A percentile compares a stretch with the other conserved stretches of the same genome.
These are phyloP conservation scores for Scytalopus superciliaris DNA, from an alignment of 2,113 vertebrate genomes.

Conservation along the genomic window DNA sequence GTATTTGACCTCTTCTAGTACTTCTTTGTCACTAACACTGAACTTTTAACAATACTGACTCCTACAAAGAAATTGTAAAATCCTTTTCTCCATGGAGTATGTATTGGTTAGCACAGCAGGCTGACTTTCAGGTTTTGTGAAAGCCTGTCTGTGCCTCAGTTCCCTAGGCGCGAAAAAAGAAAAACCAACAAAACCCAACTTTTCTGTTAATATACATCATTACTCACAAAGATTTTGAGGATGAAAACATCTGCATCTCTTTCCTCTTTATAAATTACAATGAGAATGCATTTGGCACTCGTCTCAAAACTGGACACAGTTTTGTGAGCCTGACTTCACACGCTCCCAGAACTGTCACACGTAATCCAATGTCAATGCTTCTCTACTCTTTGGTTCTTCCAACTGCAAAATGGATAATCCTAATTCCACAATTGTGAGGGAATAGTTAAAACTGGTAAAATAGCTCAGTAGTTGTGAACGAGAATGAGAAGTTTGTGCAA, in stretches of 20 bases:
- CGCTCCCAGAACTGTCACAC: not conserved
- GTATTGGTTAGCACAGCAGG: not conserved
- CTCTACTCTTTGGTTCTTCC: not conserved
- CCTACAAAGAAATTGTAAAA: not conserved
- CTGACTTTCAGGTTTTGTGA: not conserved
- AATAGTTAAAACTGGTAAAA: not conserved
- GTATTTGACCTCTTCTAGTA: conserved; percentile 13
- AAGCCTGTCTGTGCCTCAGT: not conserved
- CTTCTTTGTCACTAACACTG: not conserved
- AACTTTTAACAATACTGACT: not conserved
- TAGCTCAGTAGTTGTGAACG: not conserved
- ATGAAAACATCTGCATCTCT: not conserved
- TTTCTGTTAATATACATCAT: not conserved
- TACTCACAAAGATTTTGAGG: not conserved
- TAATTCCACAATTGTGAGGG: not conserved
- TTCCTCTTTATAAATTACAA: not conserved
- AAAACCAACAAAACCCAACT: not conserved
- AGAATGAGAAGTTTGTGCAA: not conserved
- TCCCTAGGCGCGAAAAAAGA: not conserved
- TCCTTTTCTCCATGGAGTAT: not conserved
- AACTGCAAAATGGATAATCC: not conserved
- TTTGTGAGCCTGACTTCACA: not conserved
- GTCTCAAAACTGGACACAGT: not conserved
- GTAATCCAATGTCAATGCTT: rapidly evolving
- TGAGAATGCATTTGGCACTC: not conserved